Evolutionary conservation across 2,113 vertebrate genomes (phyloP).

Genomic region (Scytalopus superciliaris): DNA sequence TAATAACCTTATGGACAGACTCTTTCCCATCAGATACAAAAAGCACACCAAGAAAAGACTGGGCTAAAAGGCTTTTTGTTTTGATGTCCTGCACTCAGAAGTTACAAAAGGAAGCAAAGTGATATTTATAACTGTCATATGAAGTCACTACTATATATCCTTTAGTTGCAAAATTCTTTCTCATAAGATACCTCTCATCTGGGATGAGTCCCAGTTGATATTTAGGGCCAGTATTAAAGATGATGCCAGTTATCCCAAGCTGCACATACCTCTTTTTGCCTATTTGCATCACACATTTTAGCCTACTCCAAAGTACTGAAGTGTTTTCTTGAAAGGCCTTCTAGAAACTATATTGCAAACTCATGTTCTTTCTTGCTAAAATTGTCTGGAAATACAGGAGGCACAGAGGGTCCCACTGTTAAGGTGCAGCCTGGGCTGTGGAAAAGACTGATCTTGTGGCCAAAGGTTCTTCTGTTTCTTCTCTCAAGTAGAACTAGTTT

Average conservation of each 20-base stretch:
- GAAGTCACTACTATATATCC: neutral
- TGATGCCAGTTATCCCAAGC: neutral
- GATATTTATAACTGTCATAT: neutral
- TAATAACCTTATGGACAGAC: neutral
- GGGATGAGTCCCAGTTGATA: neutral
- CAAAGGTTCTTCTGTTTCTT: neutral
- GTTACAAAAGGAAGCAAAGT: neutral
- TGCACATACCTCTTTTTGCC: neutral
- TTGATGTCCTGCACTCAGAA: neutral
- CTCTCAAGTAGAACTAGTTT: neutral
- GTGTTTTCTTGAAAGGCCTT: neutral
- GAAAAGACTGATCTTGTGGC: neutral
- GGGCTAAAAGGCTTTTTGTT: slow-evolving; percentile 25
- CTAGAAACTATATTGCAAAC: neutral
- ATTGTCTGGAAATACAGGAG: neutral
- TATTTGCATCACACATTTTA: neutral
- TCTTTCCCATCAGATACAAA: slow-evolving; percentile 5
- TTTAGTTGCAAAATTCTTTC: neutral
- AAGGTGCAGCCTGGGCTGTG: neutral
- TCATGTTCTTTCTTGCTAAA: neutral
- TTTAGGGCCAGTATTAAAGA: neutral
- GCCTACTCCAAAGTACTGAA: neutral
- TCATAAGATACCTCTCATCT: neutral
- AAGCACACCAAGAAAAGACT: neutral
- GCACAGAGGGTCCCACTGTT: neutral